Base-by-base conservation (phyloP, 2,113 vertebrate genomes). In the Dolichotis patagonum region DNA sequence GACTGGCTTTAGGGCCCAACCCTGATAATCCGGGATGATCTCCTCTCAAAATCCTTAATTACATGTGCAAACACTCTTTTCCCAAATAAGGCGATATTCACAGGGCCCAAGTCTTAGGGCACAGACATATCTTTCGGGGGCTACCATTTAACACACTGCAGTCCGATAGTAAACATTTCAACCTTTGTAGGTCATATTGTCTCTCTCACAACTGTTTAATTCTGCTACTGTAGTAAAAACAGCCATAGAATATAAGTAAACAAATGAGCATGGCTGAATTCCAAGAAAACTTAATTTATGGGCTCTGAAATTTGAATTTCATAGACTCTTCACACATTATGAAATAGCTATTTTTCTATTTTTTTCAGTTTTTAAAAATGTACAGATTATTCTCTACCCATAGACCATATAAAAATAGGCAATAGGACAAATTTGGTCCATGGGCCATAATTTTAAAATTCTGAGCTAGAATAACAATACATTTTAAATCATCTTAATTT, bases 401-500 rank as follows among this genome's bases (percentile, higher is more conserved):
- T 26, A 28, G 19, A 20, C 19, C 41, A 69, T 80, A 62, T 35
- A 38, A 77, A 95, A 81, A 77, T 2, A 82, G 22, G 46, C 0
- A 82, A 11, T 5, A 67, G 30, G 10, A n/a, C 54, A 92, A 12
- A 81, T 90, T 41, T 85, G 56, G 30, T n/a, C 35, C 26, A 30
- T 0, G 2, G 22, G 20, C 35, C 73, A 16, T 62, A 54, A 80
- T 84, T 83, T 90, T 52, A 67, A n/a, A 11, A 81, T 86, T 41
- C 38, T 80, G n/a, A 24, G 4, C 93, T 93, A 62, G 38, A 94
- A 41, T 63, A 88, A 88, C 30, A 96, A 77, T 85, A 13, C 90
- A 49, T 95, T 95, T 94, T 65, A 86, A 97, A 38, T 58, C 12
- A 38, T 26, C 65, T 77, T 67, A 20, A 62, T 54, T 95, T 90